Evolutionary conservation across 2,888 invertebrate species (phyloP).

Genomic region (Diaphora mendica): DNA sequence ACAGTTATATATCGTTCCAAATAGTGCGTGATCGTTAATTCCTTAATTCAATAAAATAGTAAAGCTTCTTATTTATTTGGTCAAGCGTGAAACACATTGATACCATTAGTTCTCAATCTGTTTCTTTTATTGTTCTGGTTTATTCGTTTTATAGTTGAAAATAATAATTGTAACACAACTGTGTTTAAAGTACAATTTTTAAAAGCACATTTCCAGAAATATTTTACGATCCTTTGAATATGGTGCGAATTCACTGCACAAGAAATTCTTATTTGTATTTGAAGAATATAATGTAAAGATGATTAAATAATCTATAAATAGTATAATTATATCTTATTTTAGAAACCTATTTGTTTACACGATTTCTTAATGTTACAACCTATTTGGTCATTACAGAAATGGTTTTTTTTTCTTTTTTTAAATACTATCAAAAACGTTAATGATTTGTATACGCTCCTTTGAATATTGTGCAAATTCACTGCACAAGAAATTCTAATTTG

Average conservation of each 20-base stretch:
- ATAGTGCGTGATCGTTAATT: conserved; percentile 83
- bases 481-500: no score
- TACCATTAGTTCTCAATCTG: conserved; percentile 76
- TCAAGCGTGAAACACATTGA: conserved; percentile 74
- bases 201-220: background rate
- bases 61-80: conserved; percentile 82
- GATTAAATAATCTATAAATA: no score
- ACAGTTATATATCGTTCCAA: conserved; percentile 77
- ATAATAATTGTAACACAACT: background rate
- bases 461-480: no score
- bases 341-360: background rate
- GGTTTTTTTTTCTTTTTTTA: background rate
- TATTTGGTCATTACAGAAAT: background rate
- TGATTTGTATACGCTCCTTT: no score
- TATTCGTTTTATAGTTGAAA: conserved; percentile 30
- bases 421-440: conserved; percentile 4
- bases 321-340: background rate
- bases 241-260: background rate
- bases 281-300: no score
- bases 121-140: conserved; percentile 54
- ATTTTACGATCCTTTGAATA: background rate
- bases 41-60: conserved; percentile 86
- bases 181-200: background rate
- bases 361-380: background rate
- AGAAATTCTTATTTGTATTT: no score